Evolutionary conservation across 2,797 vertebrate species (phyloP).

Genomic region (Pelobates cultripes): DNA sequence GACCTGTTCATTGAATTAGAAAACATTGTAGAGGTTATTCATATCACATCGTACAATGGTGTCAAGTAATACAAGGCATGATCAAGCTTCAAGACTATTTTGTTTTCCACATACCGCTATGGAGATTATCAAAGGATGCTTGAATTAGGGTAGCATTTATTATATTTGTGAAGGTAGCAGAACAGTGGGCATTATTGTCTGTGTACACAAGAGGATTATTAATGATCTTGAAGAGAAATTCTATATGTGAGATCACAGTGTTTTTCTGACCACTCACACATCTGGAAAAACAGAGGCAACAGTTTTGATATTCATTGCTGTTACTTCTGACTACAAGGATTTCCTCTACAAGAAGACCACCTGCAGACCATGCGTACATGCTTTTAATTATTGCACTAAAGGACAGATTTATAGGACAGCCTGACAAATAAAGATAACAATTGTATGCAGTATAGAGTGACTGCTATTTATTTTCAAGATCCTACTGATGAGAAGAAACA

Average conservation of each 20-base stretch:
- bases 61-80: slow-evolving; percentile 43
- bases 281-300: slow-evolving; percentile 71
- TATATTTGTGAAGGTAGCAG: slow-evolving; percentile 51
- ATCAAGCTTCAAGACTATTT: slow-evolving; percentile 59
- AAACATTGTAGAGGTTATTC: neutral
- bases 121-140: slow-evolving; percentile 36
- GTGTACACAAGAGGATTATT: slow-evolving; percentile 64
- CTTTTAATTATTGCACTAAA: slow-evolving; percentile 1
- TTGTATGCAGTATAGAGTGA: neutral
- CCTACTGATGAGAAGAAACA: too few species aligned
- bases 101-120: slow-evolving; percentile 52
- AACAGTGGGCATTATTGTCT: slow-evolving; percentile 65
- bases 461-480: too few species aligned
- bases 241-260: slow-evolving; percentile 65
- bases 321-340: slow-evolving; percentile 58
- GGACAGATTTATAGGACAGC: neutral
- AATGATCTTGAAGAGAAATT: slow-evolving; percentile 68
- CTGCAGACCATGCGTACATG: slow-evolving; percentile 59
- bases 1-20: neutral
- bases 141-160: slow-evolving; percentile 62
- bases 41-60: neutral
- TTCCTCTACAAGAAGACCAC: slow-evolving; percentile 62
- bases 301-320: slow-evolving; percentile 63
- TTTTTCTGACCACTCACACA: slow-evolving; percentile 65
- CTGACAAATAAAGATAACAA: neutral